Evolutionary conservation across 2,888 invertebrate species (phyloP).

Genomic region (Scaptomyza tumidula): DNA sequence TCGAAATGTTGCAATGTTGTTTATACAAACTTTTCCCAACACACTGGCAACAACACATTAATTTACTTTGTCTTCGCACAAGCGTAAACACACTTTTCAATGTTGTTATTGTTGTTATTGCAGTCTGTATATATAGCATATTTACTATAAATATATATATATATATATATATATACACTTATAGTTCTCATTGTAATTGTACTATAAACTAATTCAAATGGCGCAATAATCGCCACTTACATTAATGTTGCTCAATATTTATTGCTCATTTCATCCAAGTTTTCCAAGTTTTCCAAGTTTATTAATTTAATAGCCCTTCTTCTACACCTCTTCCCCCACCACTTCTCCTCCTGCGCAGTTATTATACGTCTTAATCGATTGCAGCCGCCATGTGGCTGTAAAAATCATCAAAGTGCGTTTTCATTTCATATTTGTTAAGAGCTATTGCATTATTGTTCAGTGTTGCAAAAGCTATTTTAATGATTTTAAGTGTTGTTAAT

Average conservation of each 20-base stretch:
- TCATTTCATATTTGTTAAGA: slow-evolving; percentile 12
- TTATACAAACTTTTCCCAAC: slow-evolving; percentile 66
- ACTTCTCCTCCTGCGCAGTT: not conserved
- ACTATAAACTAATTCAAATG: slow-evolving; percentile 60
- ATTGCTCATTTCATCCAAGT: slow-evolving; percentile 33
- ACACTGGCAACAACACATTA: slow-evolving; percentile 51
- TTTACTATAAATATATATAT: not conserved
- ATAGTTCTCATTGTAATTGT: slow-evolving; percentile 28
- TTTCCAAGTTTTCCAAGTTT: slow-evolving; percentile 21
- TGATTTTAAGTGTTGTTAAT: not conserved
- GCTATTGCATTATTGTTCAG: slow-evolving; percentile 13
- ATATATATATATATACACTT: slow-evolving; percentile 7
- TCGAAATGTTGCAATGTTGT: slow-evolving; percentile 60
- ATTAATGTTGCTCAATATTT: slow-evolving; percentile 67
- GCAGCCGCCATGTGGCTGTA: slow-evolving; percentile 26
- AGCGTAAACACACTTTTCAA: slow-evolving; percentile 55
- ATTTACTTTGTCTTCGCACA: slow-evolving; percentile 73
- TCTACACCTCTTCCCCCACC: not conserved
- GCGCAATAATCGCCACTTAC: slow-evolving; percentile 74
- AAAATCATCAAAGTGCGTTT: slow-evolving; percentile 35
- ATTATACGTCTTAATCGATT: slow-evolving; percentile 1
- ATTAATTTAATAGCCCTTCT: slow-evolving; percentile 50
- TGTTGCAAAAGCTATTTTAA: not conserved
- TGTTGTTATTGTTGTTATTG: slow-evolving; percentile 7
- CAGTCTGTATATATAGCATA: slow-evolving; percentile 44